These are phyloP conservation scores for Rhabdophis nuchalis DNA, from an alignment of 2,797 vertebrate species.

Conservation along the genomic window DNA sequence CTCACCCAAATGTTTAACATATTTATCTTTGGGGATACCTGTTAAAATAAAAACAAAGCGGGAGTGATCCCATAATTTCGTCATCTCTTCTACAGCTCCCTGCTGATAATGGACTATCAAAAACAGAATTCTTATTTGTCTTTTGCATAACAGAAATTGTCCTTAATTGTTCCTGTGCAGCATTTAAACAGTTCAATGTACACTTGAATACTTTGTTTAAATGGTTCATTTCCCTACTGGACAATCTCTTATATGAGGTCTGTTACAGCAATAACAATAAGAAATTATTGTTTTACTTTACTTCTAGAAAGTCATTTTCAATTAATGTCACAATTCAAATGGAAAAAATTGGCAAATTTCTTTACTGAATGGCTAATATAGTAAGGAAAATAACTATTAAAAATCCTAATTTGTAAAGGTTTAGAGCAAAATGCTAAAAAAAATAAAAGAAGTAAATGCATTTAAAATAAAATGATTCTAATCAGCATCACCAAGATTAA, in stretches of 20 bases:
- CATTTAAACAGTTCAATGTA: conserved; percentile 54
- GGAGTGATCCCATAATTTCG: background rate
- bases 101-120: background rate
- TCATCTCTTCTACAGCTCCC: background rate
- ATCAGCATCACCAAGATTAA: conserved; percentile 28
- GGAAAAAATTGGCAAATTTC: conserved; percentile 66
- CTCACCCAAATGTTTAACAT: background rate
- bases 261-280: conserved; percentile 71
- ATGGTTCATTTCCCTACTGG: conserved; percentile 61
- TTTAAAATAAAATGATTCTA: conserved; percentile 30
- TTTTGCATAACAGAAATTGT: conserved; percentile 35
- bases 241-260: conserved; percentile 61
- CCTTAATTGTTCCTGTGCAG: conserved; percentile 40
- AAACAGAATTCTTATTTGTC: background rate
- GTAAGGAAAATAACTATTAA: conserved; percentile 42
- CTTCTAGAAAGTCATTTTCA: conserved; percentile 70
- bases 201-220: conserved; percentile 67
- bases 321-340: conserved; percentile 72
- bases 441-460: conserved; percentile 49
- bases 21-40: background rate
- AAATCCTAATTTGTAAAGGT: conserved; percentile 62
- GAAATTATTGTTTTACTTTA: conserved; percentile 71
- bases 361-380: conserved; percentile 60
- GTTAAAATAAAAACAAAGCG: background rate
- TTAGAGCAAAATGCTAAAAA: conserved; percentile 38